A percentile compares a stretch with the other conserved stretches of the same genome.
Evolutionary conservation across 2,113 vertebrate species (phyloP).

Genomic region (Oreochromis spilurus): DNA sequence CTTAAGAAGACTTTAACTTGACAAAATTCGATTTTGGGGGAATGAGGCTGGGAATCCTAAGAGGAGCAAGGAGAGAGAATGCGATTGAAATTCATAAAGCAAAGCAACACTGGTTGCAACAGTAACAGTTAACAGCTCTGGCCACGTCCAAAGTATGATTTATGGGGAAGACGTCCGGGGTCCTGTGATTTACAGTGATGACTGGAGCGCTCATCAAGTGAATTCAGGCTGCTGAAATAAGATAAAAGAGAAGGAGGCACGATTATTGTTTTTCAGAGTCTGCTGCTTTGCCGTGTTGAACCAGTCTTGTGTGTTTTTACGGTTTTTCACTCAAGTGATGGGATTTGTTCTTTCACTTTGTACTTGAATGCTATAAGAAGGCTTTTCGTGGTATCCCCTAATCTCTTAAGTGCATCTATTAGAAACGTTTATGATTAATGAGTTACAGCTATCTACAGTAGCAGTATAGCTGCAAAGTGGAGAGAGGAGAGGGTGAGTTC

Average conservation of each 20-base stretch:
- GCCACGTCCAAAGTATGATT: conserved; percentile 34
- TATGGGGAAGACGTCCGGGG: conserved; percentile 22
- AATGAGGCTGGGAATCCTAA: conserved; percentile 3
- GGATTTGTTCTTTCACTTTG: background rate
- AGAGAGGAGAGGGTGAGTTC: background rate
- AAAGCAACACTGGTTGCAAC: background rate
- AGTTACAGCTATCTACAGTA: background rate
- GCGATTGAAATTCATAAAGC: conserved; percentile 23
- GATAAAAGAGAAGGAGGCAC: conserved; percentile 1
- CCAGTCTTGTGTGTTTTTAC: background rate
- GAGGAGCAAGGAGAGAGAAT: background rate
- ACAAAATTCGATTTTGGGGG: background rate
- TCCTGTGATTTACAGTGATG: conserved; percentile 48
- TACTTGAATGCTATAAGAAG: background rate
- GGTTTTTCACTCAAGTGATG: conserved; percentile 27
- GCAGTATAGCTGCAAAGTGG: background rate
- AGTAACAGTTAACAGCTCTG: background rate
- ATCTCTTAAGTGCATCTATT: conserved; percentile 56
- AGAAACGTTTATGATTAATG: conserved; percentile 45
- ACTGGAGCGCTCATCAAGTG: conserved; percentile 11
- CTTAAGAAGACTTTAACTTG: background rate
- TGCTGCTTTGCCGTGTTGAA: background rate
- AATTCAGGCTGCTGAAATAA: conserved; percentile 5
- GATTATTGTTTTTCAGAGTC: conserved; percentile 52
- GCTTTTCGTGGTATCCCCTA: background rate